phyloP scores from a whole-genome alignment of 2,797 vertebrate genomes.

The Anabacerthia variegaticeps region DNA sequence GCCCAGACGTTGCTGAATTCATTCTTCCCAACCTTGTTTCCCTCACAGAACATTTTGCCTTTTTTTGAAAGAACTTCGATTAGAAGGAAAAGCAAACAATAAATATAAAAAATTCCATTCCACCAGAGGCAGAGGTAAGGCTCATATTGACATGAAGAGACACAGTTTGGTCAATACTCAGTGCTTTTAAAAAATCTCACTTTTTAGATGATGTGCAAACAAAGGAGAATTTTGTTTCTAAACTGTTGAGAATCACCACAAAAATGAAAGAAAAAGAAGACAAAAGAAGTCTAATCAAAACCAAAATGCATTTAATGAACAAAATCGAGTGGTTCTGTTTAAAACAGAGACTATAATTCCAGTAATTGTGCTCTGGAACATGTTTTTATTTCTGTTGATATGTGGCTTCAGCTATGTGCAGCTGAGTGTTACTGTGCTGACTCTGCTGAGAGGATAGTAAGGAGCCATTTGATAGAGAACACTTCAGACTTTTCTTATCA shows the following conservation, averaged over 20 bases:
- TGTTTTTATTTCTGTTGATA: background rate
- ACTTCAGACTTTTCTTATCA: background rate
- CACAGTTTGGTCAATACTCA: background rate
- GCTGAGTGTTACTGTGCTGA: background rate
- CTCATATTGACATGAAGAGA: background rate
- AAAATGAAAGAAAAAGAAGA: background rate
- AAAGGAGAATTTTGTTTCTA: background rate
- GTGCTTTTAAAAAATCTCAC: background rate
- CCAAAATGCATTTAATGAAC: background rate
- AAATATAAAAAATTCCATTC: background rate
- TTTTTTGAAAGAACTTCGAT: background rate
- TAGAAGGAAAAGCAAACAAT: background rate
- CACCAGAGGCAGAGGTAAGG: background rate
- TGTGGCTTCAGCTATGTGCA: background rate
- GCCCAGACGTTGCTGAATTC: background rate
- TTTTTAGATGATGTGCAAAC: background rate
- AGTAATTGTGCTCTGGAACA: background rate
- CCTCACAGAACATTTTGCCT: background rate
- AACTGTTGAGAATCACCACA: background rate
- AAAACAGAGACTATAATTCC: background rate
- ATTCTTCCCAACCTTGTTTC: background rate
- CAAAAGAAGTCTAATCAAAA: background rate
- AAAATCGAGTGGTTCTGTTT: background rate
- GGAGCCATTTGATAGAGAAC: background rate
- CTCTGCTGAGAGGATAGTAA: background rate